Evolutionary conservation across 2,797 vertebrate species (phyloP), one percentile per base, ranked within the genome.

Genomic region (Hybognathus amarus): DNA sequence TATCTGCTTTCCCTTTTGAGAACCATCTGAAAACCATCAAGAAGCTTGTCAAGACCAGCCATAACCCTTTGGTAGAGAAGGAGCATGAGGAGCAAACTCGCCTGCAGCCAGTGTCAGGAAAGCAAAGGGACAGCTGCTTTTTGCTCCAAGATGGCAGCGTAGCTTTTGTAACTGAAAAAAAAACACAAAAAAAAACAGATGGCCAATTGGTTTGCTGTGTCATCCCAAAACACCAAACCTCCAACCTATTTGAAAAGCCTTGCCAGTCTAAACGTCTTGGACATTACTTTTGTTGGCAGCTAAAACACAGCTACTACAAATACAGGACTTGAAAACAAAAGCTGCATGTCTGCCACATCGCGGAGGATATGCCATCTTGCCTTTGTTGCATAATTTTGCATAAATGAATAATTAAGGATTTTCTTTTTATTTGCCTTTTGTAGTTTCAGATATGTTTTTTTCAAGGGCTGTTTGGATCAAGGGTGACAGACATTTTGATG

Each of bases 401-500:
- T n/a, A n/a, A 11, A 3, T 42, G 42, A 42, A 42, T 12, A 42
- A 1, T 4, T 30, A 30, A 30, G 30, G 30, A 30, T 30, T 30
- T 30, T n/a, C n/a, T 30, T 30, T 30, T 30, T 30, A 30, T 33
- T 52, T 59, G 13, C 13, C 11, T 11, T 36, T 54, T 80, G 63
- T 69, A 67, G 24, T 70, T 70, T 52, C 38, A 52, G 42, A 40
- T 15, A 73, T 82, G 68, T 18, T 82, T 74, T 82, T 74, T 74
- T 52, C 54, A 22, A 71, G 54, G 24, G 56, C 80, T 61, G 68
- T 64, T 73, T 82, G 80, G 54, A 75, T 69, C n/a, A 52, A 81
- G 24, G 36, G 24, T 73, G 68, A 81, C 52, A 73, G 74, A 73
- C 22, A 82, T 54, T 74, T 56, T 82, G 69, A 82, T 8, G 79